Evolutionary conservation across 2,797 vertebrate genomes (phyloP).

Genomic region (Valencia hispanica): DNA sequence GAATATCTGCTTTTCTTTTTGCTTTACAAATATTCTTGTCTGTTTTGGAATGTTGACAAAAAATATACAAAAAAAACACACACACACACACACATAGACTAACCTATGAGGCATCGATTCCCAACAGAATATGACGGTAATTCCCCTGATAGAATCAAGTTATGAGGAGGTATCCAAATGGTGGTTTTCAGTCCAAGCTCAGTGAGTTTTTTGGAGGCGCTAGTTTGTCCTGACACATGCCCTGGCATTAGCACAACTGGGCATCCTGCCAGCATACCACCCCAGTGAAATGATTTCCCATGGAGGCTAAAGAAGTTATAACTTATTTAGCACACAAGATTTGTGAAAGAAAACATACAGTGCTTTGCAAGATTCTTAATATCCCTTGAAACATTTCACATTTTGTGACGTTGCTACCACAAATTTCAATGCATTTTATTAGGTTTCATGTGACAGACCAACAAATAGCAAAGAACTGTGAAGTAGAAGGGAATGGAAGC

Average conservation of each 20-base stretch:
- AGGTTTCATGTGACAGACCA: background rate
- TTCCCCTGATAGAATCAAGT: conserved; percentile 32
- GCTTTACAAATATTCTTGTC: conserved; percentile 4
- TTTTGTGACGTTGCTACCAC: background rate
- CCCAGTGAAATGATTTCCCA: conserved; percentile 74
- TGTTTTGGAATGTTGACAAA: conserved; percentile 46
- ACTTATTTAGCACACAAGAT: conserved; percentile 11
- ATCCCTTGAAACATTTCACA: background rate
- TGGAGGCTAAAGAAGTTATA: conserved; percentile 68
- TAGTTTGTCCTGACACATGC: conserved; percentile 75
- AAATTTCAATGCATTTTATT: background rate
- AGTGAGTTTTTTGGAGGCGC: conserved; percentile 57
- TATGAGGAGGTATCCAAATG: conserved; percentile 50
- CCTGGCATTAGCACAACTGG: conserved; percentile 66
- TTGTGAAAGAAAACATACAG: background rate
- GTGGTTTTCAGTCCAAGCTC: conserved; percentile 54
- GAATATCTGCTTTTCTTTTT: background rate
- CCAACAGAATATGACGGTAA: conserved; percentile 47
- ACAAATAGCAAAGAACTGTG: background rate
- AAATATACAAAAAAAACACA: conserved; percentile 10
- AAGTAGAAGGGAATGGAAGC: background rate
- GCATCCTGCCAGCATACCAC: conserved; percentile 74
- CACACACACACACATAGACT: too few species aligned
- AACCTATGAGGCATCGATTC: conserved; percentile 35
- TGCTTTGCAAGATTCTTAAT: background rate